Conservation (phyloP, 2,888 invertebrate genomes). For the Cerceris ruficornis region DNA sequence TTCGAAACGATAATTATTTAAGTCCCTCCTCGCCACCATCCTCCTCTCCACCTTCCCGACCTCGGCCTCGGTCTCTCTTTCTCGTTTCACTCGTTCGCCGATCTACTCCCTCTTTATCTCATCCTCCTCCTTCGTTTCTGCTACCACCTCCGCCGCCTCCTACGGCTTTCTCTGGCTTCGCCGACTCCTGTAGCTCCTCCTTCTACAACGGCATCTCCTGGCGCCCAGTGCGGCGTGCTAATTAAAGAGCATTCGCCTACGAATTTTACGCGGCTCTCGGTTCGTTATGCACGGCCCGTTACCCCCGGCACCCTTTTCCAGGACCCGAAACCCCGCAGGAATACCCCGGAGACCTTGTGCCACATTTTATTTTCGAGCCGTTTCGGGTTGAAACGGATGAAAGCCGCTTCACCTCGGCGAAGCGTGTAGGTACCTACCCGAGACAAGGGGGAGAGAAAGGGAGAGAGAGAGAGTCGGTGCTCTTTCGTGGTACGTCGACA, state of each 20-base stretch:
- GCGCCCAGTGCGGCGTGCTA: slow-evolving; percentile 69
- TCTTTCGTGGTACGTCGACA: slow-evolving; percentile 4
- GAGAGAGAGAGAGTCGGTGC: neutral
- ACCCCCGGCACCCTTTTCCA: slow-evolving; percentile 62
- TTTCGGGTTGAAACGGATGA: slow-evolving; percentile 9
- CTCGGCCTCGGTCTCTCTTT: slow-evolving; percentile 2
- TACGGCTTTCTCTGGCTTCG: slow-evolving; percentile 26
- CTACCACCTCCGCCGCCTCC: neutral
- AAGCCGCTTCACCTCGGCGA: neutral
- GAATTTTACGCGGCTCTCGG: slow-evolving; percentile 74
- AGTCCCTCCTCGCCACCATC: slow-evolving; percentile 66
- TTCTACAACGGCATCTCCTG: slow-evolving; percentile 31
- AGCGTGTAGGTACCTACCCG: neutral
- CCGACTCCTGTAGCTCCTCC: slow-evolving; percentile 12
- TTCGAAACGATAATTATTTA: slow-evolving; percentile 79
- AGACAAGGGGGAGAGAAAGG: neutral
- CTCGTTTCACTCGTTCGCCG: slow-evolving; percentile 35
- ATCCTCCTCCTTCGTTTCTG: slow-evolving; percentile 11
- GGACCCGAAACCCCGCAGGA: slow-evolving; percentile 50
- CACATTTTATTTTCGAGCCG: slow-evolving; percentile 61
- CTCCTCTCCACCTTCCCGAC: slow-evolving; percentile 3
- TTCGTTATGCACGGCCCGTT: slow-evolving; percentile 71
- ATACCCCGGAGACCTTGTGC: slow-evolving; percentile 69
- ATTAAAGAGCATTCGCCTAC: slow-evolving; percentile 76
- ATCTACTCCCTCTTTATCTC: slow-evolving; percentile 15